Percentiles rank a stretch among this genome's conserved stretches.
phyloP scores from a whole-genome alignment of 2,888 invertebrate genomes.

The Teinopalpus imperialis region DNA sequence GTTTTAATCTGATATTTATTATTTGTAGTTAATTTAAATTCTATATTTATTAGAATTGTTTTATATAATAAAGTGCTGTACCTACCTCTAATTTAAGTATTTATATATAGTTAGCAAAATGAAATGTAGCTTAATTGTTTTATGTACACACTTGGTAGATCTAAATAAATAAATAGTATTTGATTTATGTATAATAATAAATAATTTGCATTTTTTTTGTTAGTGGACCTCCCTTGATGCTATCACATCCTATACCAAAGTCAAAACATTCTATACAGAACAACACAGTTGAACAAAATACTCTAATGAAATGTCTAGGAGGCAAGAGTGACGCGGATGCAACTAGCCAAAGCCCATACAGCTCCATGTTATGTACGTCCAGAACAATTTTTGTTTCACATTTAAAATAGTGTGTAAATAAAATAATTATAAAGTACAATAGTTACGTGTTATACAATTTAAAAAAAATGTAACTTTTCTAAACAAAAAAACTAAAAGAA shows the following conservation, averaged over 20 bases:
- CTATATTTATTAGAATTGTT: no score
- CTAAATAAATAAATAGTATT: no score
- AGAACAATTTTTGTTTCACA: slow-evolving; percentile 66
- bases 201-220: not conserved
- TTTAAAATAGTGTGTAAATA: slow-evolving; percentile 31
- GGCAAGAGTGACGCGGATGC: slow-evolving; percentile 64
- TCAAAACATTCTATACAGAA: slow-evolving; percentile 47
- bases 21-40: no score
- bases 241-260: slow-evolving; percentile 28
- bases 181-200: not conserved
- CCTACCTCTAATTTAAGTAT: no score
- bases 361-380: slow-evolving; percentile 61
- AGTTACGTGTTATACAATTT: not conserved
- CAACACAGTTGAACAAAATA: slow-evolving; percentile 54
- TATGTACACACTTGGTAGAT: no score
- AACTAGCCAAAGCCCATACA: slow-evolving; percentile 52
- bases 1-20: no score
- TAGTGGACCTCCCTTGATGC: slow-evolving; percentile 10
- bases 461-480: slow-evolving; percentile 20
- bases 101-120: no score
- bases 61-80: no score
- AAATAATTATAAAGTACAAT: slow-evolving; percentile 23
- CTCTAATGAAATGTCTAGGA: slow-evolving; percentile 55
- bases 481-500: slow-evolving; percentile 25
- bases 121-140: no score